These are phyloP conservation scores for Myotis myotis DNA, from an alignment of 2,797 vertebrate species.

Conservation along the genomic window DNA sequence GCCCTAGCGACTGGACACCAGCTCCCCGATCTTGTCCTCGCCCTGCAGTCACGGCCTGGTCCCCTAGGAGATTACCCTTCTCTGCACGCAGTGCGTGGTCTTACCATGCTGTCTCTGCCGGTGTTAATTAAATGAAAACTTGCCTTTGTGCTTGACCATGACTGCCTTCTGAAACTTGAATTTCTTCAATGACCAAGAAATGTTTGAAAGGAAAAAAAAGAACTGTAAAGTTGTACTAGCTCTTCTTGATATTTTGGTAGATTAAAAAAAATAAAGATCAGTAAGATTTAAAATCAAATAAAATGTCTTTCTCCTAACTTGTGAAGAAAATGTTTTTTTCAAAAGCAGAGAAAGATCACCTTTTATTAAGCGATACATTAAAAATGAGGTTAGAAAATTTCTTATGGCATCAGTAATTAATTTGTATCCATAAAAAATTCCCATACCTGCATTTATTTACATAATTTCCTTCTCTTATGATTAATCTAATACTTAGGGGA, in stretches of 20 bases:
- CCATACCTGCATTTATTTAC: conserved; percentile 17
- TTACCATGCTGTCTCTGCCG: not conserved
- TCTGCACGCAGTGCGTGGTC: not conserved
- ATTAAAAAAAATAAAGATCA: not conserved
- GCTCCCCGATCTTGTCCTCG: rapidly evolving
- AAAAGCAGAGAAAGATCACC: not conserved
- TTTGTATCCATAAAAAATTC: conserved; percentile 11
- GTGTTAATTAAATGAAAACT: not conserved
- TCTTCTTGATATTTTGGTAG: not conserved
- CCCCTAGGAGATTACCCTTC: not conserved
- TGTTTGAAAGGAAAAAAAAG: not conserved
- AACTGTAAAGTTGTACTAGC: not conserved
- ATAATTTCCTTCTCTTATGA: not conserved
- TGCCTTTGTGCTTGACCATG: not conserved
- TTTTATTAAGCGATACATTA: not conserved
- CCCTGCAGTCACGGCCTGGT: rapidly evolving
- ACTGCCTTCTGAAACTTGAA: not conserved
- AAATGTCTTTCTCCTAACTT: conserved; percentile 2
- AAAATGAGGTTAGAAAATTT: conserved; percentile 14
- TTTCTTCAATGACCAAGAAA: not conserved
- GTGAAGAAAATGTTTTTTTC: not conserved
- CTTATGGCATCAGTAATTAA: not conserved
- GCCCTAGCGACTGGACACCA: rapidly evolving
- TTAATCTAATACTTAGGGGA: not conserved
- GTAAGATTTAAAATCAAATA: conserved; percentile 22